Evolutionary conservation across 1,140 invertebrate species (phyloP), one percentile per base, ranked within the genome.

Genomic region (Diprion similis): DNA sequence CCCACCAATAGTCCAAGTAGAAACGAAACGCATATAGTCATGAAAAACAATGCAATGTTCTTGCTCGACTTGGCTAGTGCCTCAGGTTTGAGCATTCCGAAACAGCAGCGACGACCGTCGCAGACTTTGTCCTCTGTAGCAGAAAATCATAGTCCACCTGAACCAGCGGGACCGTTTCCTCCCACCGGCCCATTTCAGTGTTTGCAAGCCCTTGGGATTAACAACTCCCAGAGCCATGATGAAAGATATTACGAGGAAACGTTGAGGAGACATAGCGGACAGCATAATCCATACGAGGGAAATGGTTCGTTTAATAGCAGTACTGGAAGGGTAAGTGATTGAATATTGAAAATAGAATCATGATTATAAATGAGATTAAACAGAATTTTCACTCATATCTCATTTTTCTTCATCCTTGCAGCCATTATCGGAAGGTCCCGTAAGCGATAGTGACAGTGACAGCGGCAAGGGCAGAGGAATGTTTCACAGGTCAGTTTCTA

Each of bases 1-100:
- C 86, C 89, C 7, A 78, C 86, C 17, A 80, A 75, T 10, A 82
- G 80, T 71, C 81, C 86, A 0, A 79, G 78, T n/a, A 81, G 72
- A 8, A 81, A 89, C 59, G 93, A 96, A 66, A 91, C 93, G 8
- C 95, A 97, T 82, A 83, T 93, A 15, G 90, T 94, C 0, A 95
- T 99, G 89, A 95, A 95, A 76, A 96, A 97, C 81, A 99, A 99
- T 86, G 96, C 98, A 0, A 92, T 97, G 87, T 99, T 99, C 84
- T 86, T 99, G 11, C 87, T 99, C 70, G 97, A 98, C 82, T 84
- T 99, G 67, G 94, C 94, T 1, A 94, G 94, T 77, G 91, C 94
- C 0, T 91, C 90, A 11, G 90, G 90, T 11, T 76, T 89, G 1
- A 89, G 83, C 66, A 86, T 88, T 67, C 86, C 87, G 0, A 88